These are phyloP conservation scores for Argyrosomus regius DNA, from an alignment of 2,797 vertebrate species.

Conservation along the genomic window DNA sequence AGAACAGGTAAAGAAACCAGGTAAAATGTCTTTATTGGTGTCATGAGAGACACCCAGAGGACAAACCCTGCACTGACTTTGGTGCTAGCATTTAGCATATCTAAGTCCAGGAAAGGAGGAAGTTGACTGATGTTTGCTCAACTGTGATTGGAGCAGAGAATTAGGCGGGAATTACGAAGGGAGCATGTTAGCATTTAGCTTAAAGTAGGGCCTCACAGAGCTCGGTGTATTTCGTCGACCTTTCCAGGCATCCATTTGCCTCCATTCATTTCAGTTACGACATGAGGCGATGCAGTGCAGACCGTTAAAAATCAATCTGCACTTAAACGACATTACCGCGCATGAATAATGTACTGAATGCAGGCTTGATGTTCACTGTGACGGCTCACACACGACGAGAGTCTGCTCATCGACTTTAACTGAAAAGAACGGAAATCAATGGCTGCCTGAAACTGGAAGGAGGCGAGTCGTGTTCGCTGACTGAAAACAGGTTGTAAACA, in stretches of 20 bases:
- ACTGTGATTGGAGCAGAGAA: too few species aligned
- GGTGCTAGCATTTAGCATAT: too few species aligned
- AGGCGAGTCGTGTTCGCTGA: too few species aligned
- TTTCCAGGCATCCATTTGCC: not conserved
- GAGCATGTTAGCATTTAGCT: not conserved
- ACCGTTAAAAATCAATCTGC: constrained; percentile 25
- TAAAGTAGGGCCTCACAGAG: not conserved
- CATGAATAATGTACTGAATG: constrained; percentile 38
- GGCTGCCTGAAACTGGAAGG: not conserved
- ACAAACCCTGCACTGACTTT: too few species aligned
- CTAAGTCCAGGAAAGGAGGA: too few species aligned
- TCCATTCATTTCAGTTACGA: not conserved
- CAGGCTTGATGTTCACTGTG: not conserved
- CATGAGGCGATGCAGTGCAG: not conserved
- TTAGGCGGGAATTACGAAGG: too few species aligned
- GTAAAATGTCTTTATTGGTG: not conserved
- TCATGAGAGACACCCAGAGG: too few species aligned
- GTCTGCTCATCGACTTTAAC: constrained; percentile 7
- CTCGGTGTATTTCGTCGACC: not conserved
- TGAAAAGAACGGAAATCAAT: not conserved
- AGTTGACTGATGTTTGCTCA: too few species aligned
- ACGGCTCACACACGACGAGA: not conserved
- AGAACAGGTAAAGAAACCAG: not conserved
- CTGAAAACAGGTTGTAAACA: not conserved
- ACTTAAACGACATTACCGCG: constrained; percentile 9